Conservation (phyloP, 1,140 invertebrate genomes). For the Cryptotermes secundus region DNA sequence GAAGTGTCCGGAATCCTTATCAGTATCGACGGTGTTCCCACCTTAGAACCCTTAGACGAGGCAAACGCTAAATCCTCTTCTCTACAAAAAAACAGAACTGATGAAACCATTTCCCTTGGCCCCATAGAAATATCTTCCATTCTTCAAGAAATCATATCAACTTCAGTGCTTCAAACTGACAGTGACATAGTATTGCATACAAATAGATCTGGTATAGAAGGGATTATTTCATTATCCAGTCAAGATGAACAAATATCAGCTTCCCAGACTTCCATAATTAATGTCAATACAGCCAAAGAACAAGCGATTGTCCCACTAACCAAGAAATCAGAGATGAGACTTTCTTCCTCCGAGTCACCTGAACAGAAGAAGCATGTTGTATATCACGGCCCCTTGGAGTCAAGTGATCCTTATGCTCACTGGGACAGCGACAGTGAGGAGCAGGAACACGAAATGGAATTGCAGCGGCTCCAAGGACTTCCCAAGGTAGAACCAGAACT, state of each 20-base stretch:
- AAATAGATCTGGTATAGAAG: not conserved
- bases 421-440: conserved; percentile 32
- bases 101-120: conserved; percentile 16
- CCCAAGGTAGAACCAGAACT: not conserved
- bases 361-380: not conserved
- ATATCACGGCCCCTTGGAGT: not conserved
- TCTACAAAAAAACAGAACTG: not conserved
- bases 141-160: conserved; percentile 4
- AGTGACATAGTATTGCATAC: not conserved
- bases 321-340: not conserved
- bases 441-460: conserved; percentile 26
- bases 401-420: conserved; percentile 22
- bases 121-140: conserved; percentile 17
- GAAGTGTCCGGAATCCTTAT: conserved; percentile 1
- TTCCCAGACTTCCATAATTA: no score
- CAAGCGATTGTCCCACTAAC: not conserved
- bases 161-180: not conserved
- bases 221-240: no score
- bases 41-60: not conserved
- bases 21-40: not conserved
- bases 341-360: not conserved
- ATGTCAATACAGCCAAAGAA: no score
- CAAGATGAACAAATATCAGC: no score
- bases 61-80: not conserved
- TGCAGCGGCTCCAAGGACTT: not conserved